Evolutionary conservation across 2,888 invertebrate genomes (phyloP), one percentile per base, ranked within the genome.

Genomic region (Leptogaster cylindrica): DNA sequence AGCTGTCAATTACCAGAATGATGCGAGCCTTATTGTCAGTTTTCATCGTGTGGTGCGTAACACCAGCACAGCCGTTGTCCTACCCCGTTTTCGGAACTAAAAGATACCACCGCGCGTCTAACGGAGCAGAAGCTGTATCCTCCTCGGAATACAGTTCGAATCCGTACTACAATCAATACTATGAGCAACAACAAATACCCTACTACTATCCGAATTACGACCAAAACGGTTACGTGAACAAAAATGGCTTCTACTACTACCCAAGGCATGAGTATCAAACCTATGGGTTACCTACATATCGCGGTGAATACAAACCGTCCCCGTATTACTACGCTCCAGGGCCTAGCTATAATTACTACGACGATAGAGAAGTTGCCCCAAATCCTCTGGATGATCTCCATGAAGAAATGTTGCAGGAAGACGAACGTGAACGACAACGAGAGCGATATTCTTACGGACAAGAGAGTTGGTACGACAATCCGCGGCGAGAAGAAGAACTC

Each of bases 391-490:
- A 84, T 68, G 84, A 84, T 71, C 78, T 84, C 8, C 85, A 87
- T 71, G 88, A 87, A 70, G 85, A 84, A 70, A 83, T 87, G 33
- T 80, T 86, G 36, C 84, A 84, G 65, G 87, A 88, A 75, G 85
- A 86, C 71, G 86, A 87, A 75, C 80, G 86, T 58, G 83, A 87
- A 74, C 78, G 82, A 6, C 72, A 74, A 50, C 66, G 70, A 4
- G 73, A 73, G 23, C 6, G 71, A 10, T 33, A 52, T 20, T 69
- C 70, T 1, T 12, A 52, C 28, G 87, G 87, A n/a, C 87, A 88
- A 74, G 88, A 88, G 76, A 86, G 86, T 12, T 86, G 86, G 82
- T 88, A 85, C 72, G 41, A 36, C 86, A 70, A 70, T 58, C 20
- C 75, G 79, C 63, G 76, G 78, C 46, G 83, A 83, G 78, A 83